Evolutionary conservation across 2,113 vertebrate genomes (phyloP), one percentile per base, ranked within the genome.

Genomic region (Lucifuga dentata): DNA sequence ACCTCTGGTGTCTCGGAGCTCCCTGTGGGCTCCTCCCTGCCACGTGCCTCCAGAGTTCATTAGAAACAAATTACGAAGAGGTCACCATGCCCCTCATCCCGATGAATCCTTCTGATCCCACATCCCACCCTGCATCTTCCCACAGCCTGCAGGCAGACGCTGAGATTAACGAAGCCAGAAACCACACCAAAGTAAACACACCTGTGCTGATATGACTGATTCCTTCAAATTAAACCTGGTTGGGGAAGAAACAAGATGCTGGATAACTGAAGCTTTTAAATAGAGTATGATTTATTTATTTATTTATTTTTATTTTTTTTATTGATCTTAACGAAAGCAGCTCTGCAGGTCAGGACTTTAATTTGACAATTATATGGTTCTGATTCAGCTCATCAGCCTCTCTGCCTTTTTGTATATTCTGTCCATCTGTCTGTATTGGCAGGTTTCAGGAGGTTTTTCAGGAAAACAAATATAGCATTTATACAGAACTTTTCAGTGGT

Each of bases 31-130:
- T 63, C 45, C 23, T 67, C 38, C 43, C 73, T 50, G 86, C 78
- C 86, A 89, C 78, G 72, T 57, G 80, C 70, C 84, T 73, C 40
- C 23, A 12, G 62, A 77, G 51, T 67, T 76, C 35, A 82, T 85
- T 76, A 85, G 82, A 81, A 81, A 73, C 68, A 78, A 76, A 83
- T 81, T 71, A 88, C 16, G 6, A 58, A 49, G 57, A 70, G 78
- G 49, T 72, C 80, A 76, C 33, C 62, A 0, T 39, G 49, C 20
- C 41, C 58, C 36, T 72, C 72, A 15, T 53, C 77, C 67, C 38
- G 48, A 19, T 52, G 63, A 68, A 41, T 68, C 69, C 53, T 52
- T 23, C 6, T 12, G 62, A 74, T 44, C 65, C 24, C 46, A 35
- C 55, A 23, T 11, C 33, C 15, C 35, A 5, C 45, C 33, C 51